Conservation (phyloP, 2,888 invertebrate species). For the Meiosimyza decipiens region DNA sequence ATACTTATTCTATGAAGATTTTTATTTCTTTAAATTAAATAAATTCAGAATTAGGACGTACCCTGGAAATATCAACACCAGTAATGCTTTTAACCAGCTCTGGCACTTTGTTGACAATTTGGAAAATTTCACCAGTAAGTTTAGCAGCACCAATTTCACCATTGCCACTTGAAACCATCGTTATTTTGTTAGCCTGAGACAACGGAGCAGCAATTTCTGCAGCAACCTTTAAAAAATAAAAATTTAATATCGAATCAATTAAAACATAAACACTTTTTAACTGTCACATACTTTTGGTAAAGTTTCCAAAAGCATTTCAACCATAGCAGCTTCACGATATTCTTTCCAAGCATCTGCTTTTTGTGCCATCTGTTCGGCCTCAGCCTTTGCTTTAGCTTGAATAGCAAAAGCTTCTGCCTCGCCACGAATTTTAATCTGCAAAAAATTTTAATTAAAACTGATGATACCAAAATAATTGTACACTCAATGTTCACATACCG, state of each 20-base stretch:
- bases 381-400: conserved; percentile 93
- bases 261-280: neutral
- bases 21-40: conserved; percentile 54
- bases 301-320: conserved; percentile 95
- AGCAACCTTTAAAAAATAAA: conserved; percentile 76
- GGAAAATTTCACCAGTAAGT: conserved; percentile 92
- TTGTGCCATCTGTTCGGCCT: conserved; percentile 96
- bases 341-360: conserved; percentile 98
- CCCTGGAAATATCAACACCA: conserved; percentile 93
- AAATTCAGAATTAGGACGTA: conserved; percentile 69
- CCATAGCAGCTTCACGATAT: conserved; percentile 94
- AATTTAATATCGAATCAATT: neutral
- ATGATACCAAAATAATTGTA: neutral
- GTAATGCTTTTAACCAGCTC: conserved; percentile 91
- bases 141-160: conserved; percentile 95
- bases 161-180: conserved; percentile 93
- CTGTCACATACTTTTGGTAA: conserved; percentile 83
- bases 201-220: conserved; percentile 97
- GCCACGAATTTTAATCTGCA: conserved; percentile 77
- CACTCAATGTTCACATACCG: conserved; percentile 66
- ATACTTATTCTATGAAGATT: conserved; percentile 25
- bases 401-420: conserved; percentile 94
- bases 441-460: neutral
- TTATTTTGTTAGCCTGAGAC: conserved; percentile 93
- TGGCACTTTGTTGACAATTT: conserved; percentile 92